phyloP scores from a whole-genome alignment of 2,888 invertebrate genomes.

The Ernsta delagoae region DNA sequence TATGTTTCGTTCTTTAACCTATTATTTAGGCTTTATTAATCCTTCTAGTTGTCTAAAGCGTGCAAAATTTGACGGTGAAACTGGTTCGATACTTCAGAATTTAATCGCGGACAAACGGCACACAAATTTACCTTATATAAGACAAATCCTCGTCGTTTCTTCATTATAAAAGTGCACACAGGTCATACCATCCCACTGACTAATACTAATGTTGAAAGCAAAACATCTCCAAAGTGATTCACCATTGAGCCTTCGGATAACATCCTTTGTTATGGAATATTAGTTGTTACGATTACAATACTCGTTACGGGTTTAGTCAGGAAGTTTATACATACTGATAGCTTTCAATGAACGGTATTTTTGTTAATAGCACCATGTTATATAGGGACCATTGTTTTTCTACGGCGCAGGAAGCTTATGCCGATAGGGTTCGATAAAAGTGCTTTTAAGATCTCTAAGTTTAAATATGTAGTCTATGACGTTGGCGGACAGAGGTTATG shows the following conservation, averaged over 20 bases:
- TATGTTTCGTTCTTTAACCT: no score
- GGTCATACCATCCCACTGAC: slow-evolving; percentile 23
- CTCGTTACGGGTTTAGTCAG: slow-evolving; percentile 7
- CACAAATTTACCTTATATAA: no score
- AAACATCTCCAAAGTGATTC: slow-evolving; percentile 28
- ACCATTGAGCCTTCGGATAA: slow-evolving; percentile 26
- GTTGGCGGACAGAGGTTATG: no score
- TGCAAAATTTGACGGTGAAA: no score
- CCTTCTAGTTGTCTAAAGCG: no score
- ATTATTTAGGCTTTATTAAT: no score
- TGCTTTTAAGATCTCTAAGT: background rate
- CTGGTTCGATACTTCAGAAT: no score
- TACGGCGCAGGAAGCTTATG: slow-evolving; percentile 1
- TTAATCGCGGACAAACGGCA: no score
- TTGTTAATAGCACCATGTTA: background rate
- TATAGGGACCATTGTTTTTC: background rate
- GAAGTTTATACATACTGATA: slow-evolving; percentile 12
- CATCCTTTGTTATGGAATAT: slow-evolving; percentile 23
- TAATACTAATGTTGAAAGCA: slow-evolving; percentile 31
- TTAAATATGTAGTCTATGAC: background rate
- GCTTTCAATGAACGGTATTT: slow-evolving; percentile 10
- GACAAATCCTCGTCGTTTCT: no score
- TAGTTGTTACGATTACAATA: background rate
- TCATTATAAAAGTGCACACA: slow-evolving; percentile 23
- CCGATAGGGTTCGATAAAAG: background rate